Evolutionary conservation across 2,888 invertebrate species (phyloP), one percentile per base, ranked within the genome.

Genomic region (Geotrupes spiniger): DNA sequence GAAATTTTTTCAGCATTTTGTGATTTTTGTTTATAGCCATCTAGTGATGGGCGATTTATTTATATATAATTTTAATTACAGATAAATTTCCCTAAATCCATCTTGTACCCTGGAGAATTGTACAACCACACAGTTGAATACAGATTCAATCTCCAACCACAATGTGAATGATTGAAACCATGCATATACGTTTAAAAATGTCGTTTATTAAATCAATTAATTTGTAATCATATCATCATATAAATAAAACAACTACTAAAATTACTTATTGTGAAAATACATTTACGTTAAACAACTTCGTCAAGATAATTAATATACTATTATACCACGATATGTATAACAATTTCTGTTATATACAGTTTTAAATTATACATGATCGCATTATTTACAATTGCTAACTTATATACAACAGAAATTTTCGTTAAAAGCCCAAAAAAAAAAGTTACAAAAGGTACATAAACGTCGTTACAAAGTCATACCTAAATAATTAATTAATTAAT

Each of bases 1-100:
- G n/a, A n/a, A 14, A 2, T 36, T 10, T 33, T 45, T 43, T 4
- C 33, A 33, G 5, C n/a, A 28, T 10, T 17, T 21, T 27, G 15
- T 14, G 8, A 33, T 4, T n/a, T 40, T 16, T n/a, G n/a, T n/a
- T n/a, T n/a, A n/a, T n/a, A n/a, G n/a, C n/a, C n/a, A n/a, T n/a
- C n/a, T n/a, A n/a, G n/a, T n/a, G n/a, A n/a, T n/a, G n/a, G n/a
- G n/a, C n/a, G n/a, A n/a, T n/a, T n/a, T n/a, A n/a, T n/a, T n/a
- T n/a, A n/a, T n/a, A n/a, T n/a, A n/a, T n/a, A n/a, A n/a, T n/a
- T n/a, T n/a, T n/a, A n/a, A n/a, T 81, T 81, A 42, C 76, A 89
- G 85, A 71, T 71, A 59, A 84, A 85, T 60, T 92, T 92, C 60
- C 92, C 92, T 1, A 81, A 80, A 46, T 79, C 83, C 3, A 77